Conservation (phyloP, 2,797 vertebrate species). For the Parauchenoglanis ngamensis region DNA sequence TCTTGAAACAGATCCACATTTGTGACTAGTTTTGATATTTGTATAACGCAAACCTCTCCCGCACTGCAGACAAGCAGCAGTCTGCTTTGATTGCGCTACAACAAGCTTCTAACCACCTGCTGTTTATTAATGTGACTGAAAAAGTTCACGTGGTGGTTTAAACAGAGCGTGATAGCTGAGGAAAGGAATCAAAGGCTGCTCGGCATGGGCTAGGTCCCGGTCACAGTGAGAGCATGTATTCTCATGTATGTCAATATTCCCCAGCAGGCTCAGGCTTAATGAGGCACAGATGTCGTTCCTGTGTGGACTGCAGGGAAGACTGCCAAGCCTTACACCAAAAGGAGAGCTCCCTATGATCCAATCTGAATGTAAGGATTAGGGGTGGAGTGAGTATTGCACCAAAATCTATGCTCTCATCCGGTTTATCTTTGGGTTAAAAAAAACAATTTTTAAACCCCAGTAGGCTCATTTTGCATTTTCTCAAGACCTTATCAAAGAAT, state of each 20-base stretch:
- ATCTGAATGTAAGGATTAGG: background rate
- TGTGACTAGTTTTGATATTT: background rate
- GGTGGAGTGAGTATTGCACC: background rate
- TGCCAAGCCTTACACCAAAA: conserved; percentile 46
- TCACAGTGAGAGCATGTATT: conserved; percentile 46
- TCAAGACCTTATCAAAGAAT: too few relatives aligned
- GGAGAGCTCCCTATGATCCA: conserved; percentile 20
- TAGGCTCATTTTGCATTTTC: background rate
- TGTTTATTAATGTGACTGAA: conserved; percentile 42
- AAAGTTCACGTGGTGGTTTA: conserved; percentile 54
- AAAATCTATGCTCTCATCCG: background rate
- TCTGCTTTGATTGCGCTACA: conserved; percentile 39
- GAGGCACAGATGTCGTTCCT: conserved; percentile 50
- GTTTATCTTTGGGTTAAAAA: background rate
- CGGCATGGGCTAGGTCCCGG: conserved; percentile 43
- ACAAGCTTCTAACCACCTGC: conserved; percentile 10
- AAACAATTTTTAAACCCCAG: background rate
- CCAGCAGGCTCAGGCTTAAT: conserved; percentile 54
- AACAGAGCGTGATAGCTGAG: conserved; percentile 46
- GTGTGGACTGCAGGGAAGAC: conserved; percentile 40
- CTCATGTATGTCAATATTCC: conserved; percentile 52
- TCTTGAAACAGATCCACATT: background rate
- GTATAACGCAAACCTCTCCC: conserved; percentile 20
- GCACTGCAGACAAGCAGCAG: conserved; percentile 22
- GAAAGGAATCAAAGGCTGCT: conserved; percentile 57